These are phyloP conservation scores for Cephus rjabovi DNA, from an alignment of 2,888 invertebrate genomes.

Conservation along the genomic window DNA sequence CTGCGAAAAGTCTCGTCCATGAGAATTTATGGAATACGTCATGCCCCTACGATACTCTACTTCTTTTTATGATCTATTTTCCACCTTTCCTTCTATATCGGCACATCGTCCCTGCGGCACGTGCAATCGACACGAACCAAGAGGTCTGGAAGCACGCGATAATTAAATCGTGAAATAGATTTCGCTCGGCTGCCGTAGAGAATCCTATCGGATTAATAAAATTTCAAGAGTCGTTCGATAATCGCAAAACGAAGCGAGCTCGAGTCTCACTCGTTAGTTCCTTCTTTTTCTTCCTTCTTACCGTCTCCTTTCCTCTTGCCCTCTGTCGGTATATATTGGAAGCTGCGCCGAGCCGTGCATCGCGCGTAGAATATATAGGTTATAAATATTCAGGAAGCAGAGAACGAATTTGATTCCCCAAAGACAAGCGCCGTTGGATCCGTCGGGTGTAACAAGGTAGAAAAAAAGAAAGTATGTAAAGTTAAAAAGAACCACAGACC, in stretches of 20 bases:
- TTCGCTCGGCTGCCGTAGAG: neutral
- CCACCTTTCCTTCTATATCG: neutral
- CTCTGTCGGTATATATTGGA: neutral
- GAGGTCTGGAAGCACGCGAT: neutral
- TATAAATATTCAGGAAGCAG: neutral
- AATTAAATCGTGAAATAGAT: neutral
- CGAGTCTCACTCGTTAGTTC: neutral
- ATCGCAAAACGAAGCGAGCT: neutral
- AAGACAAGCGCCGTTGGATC: neutral
- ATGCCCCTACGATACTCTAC: neutral
- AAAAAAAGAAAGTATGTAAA: neutral
- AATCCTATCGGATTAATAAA: neutral
- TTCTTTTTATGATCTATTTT: neutral
- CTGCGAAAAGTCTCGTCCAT: neutral
- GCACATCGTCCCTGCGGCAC: neutral
- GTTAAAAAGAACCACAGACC: neutral
- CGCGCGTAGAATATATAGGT: neutral
- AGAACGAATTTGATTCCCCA: neutral
- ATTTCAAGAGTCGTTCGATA: neutral
- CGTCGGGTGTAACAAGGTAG: neutral
- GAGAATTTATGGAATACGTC: neutral
- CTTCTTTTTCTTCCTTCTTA: neutral
- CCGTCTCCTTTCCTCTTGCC: neutral
- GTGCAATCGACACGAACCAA: neutral
- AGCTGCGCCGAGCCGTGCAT: neutral